Conservation (phyloP, 2,888 invertebrate species). For the Tenthredo livida region DNA sequence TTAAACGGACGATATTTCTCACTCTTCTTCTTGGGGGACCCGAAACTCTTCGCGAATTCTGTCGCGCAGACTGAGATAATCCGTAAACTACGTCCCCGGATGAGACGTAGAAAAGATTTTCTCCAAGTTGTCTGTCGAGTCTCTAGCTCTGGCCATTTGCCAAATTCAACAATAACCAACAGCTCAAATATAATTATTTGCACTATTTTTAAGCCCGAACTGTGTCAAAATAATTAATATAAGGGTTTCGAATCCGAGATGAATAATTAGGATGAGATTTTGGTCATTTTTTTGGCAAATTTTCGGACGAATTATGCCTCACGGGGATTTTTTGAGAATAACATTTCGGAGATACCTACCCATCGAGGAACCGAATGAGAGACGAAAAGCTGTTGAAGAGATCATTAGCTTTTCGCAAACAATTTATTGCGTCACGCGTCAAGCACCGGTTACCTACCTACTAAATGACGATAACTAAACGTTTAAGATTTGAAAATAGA, state of each 20-base stretch:
- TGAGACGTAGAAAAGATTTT: constrained; percentile 42
- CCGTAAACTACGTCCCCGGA: not conserved
- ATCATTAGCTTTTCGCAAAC: constrained; percentile 11
- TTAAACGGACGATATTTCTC: no score
- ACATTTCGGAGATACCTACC: not conserved
- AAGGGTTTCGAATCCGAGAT: constrained; percentile 2
- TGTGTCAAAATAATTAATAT: constrained; percentile 42
- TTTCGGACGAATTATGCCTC: not conserved
- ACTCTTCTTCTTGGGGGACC: no score
- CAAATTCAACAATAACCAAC: constrained; percentile 52
- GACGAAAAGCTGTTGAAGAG: not conserved
- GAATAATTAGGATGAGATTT: not conserved
- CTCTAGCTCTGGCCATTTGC: constrained; percentile 34
- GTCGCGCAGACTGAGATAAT: not conserved
- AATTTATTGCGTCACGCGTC: not conserved
- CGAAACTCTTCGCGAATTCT: not conserved
- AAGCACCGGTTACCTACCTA: not conserved
- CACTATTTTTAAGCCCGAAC: constrained; percentile 33
- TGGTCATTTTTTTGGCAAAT: not conserved
- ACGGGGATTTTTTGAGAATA: not conserved
- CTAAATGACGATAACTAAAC: constrained; percentile 16
- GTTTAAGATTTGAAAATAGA: constrained; percentile 51
- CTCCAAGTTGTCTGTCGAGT: constrained; percentile 54
- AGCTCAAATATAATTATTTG: constrained; percentile 44
- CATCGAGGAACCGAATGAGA: not conserved